Percentiles rank a stretch among this genome's conserved stretches.
Conservation (phyloP, 2,113 vertebrate species). For the Syrrhaptes paradoxus region DNA sequence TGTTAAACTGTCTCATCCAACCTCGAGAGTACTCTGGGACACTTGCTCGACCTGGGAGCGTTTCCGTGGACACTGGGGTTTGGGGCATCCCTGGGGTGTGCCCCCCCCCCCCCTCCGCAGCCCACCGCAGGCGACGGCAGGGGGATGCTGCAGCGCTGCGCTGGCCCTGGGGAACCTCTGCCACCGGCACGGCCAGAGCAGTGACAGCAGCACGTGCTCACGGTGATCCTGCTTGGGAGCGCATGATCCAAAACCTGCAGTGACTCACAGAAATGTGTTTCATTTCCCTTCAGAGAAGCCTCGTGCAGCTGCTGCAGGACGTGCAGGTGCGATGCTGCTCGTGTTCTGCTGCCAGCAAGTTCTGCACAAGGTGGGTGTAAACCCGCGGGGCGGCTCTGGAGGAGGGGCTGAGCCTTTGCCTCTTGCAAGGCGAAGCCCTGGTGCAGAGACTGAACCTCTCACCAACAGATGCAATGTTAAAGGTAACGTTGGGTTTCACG, state of each 20-base stretch:
- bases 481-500: background rate
- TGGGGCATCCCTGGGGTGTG: background rate
- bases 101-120: background rate
- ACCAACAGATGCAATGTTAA: too few relatives aligned
- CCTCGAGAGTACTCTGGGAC: background rate
- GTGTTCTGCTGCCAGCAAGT: background rate
- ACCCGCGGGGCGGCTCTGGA: background rate
- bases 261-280: background rate
- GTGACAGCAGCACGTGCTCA: accelerated
- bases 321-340: accelerated
- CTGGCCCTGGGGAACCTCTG: background rate
- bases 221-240: accelerated
- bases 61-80: background rate
- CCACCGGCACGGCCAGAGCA: accelerated
- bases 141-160: accelerated
- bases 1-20: background rate
- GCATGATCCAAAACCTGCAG: background rate
- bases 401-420: background rate
- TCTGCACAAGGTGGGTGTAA: accelerated
- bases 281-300: background rate
- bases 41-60: background rate
- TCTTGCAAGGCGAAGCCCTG: background rate
- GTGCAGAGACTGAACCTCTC: too few relatives aligned
- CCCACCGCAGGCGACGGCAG: background rate
- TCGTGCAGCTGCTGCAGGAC: background rate